phyloP scores from a whole-genome alignment of 2,113 vertebrate species.

The Muntiacus muntjak region DNA sequence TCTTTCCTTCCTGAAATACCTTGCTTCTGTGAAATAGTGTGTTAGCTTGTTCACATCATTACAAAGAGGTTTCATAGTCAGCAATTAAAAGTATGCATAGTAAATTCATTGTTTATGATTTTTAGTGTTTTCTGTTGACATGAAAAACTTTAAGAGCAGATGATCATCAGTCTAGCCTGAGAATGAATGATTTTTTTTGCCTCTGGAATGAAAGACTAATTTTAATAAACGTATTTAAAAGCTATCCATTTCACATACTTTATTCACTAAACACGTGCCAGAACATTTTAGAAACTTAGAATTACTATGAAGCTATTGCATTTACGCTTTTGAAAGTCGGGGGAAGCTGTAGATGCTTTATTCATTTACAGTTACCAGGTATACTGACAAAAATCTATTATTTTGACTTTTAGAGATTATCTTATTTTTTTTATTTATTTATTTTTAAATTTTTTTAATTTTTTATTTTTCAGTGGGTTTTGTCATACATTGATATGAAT shows the following conservation, averaged over 20 bases:
- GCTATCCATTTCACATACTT: conserved; percentile 33
- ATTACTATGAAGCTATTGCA: not conserved
- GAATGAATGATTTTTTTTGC: conserved; percentile 37
- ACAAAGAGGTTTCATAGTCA: not conserved
- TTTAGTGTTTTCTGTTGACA: conserved; percentile 61
- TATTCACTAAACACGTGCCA: not conserved
- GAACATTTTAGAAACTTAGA: conserved; percentile 18
- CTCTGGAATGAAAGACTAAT: conserved; percentile 25
- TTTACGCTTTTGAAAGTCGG: not conserved
- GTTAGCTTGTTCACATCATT: conserved; percentile 54
- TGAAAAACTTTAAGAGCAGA: conserved; percentile 55
- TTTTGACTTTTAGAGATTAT: conserved; percentile 26
- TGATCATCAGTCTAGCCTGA: conserved; percentile 49
- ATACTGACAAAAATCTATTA: not conserved
- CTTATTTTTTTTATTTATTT: not conserved
- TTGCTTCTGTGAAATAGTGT: conserved; percentile 58
- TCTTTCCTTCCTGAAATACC: conserved; percentile 68
- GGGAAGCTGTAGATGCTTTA: not conserved
- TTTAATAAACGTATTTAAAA: conserved; percentile 50
- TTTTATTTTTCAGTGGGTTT: no score
- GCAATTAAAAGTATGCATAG: conserved; percentile 46
- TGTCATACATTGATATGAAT: no score
- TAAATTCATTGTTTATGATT: conserved; percentile 31
- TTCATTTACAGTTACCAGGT: not conserved
- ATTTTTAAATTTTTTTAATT: no score